Base-by-base conservation (phyloP, 2,113 vertebrate genomes). In the Stomatorhinus ivindoensis region DNA sequence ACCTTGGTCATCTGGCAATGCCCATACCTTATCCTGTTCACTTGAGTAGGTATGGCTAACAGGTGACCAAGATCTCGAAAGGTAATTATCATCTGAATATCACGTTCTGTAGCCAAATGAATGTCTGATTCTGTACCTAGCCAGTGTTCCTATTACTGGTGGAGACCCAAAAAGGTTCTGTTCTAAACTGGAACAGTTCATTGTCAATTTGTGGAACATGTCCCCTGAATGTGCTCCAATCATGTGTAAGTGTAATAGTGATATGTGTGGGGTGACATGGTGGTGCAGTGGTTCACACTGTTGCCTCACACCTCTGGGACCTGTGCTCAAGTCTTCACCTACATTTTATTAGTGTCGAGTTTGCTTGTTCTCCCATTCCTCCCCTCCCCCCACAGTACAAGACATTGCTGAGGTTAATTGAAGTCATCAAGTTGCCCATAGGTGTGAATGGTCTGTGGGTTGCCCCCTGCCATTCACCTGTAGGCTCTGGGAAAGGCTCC, bases 281-380 rank as follows among this genome's bases (percentile, higher is more conserved):
- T 17, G 15, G 3, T 51, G 50, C 50, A 1, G 50, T 51, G 17
- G 51, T 53, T 53, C 1, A 17, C 51, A 19, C 51, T 53, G 17
- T 53, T 53, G 0, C 1, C 51, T 0, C 1, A 53, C 0, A 0
- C 1, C 51, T 19, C 19, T 53, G 17, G 1, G 51, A 1, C 51
- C 4, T 19, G 4, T 4, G 17, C 19, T 53, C 51, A 17, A 53
- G 50, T 53, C 50, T 53, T 4, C 15, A 17, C 3, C 50, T 3
- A 11, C 11, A 15, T 50, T 50, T 11, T 50, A 3, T 50, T 50
- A 50, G 10, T 50, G 48, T 48, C 9, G 50, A 17, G 50, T 19
- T 53, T 53, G 50, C 50, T 53, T 1, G 15, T 1, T 53, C 4
- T 51, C 50, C 15, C 1, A 4, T 17, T 19, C 50, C 50, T 13